These are phyloP conservation scores for Macaca fascicularis DNA, from an alignment of 2,113 vertebrate species.

Conservation along the genomic window DNA sequence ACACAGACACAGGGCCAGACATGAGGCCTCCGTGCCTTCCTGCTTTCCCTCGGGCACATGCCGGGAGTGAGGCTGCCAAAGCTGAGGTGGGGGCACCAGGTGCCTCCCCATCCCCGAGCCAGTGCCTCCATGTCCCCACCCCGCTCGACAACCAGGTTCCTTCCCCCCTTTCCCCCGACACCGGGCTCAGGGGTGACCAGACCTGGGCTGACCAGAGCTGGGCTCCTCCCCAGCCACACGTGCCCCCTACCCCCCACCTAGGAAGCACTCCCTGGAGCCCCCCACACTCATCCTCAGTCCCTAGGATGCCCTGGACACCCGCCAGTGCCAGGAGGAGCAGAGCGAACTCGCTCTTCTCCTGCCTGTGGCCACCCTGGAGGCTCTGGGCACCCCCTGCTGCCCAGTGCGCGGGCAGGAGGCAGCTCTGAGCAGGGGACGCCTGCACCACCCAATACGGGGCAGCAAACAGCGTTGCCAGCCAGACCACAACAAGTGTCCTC, in stretches of 20 bases:
- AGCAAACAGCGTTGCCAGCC: accelerated
- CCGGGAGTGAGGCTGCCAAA: no score
- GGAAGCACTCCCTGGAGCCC: accelerated
- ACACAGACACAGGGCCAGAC: no score
- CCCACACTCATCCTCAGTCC: accelerated
- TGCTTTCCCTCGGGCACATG: accelerated
- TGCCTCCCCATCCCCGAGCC: background rate
- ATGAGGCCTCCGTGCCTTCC: background rate
- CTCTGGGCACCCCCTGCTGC: background rate
- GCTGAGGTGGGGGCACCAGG: no score
- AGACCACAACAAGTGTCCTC: accelerated
- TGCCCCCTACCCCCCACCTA: no score
- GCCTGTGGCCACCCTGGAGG: background rate
- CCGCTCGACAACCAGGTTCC: background rate
- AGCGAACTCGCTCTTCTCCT: accelerated
- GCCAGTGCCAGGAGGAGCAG: background rate
- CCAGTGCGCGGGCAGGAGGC: accelerated
- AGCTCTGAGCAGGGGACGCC: background rate
- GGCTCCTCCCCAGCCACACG: background rate
- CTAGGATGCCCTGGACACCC: background rate
- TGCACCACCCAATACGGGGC: accelerated
- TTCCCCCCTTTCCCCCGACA: accelerated
- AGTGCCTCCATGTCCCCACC: no score
- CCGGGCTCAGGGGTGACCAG: background rate
- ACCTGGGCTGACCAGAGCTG: background rate